Base-by-base conservation (phyloP, 2,797 vertebrate genomes). In the Amniataba percoides region DNA sequence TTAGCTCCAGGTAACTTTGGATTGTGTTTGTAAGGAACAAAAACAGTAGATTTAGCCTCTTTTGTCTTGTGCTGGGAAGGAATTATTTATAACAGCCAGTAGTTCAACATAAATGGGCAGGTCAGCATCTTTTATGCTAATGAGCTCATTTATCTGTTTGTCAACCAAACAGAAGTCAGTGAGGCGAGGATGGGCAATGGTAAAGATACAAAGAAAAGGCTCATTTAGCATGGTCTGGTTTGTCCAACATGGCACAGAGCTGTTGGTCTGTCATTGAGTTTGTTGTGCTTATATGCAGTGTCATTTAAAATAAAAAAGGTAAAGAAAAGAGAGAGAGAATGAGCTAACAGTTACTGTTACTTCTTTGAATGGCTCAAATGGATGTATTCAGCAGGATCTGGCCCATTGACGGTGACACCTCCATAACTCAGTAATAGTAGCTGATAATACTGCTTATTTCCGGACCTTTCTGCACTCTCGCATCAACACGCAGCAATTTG, bases 381-480 rank as follows among this genome's bases (percentile, higher is more conserved):
- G 34, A 12, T 42, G 53, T 19, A 42, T 67, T 60, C 36, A 36
- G 48, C 16, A 15, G 36, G 10, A 61, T 73, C 8, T 36, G 6
- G 12, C 34, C 45, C 68, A 23, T 49, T 74, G 11, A 73, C 58
- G n/a, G 49, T n/a, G 52, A 36, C 60, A 16, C 78, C 23, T 74
- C 16, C 61, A 25, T 71, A 59, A 71, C 21, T 55, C 45, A 45
- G 55, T 69, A 49, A 74, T 52, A 45, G 43, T 16, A 25, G 39
- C 63, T 80, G 36, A 78, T 71, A 45, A 57, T 39, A 43, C 62
- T 19, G 16, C 27, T 79, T n/a, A 31, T 72, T 71, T 68, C 59
- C 43, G 61, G 25, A 49, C 45, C 57, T 74, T 25, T 68, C 23
- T 57, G 31, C 31, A 12, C 53, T n/a, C 55, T 16, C 1, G 6